Base-by-base conservation (phyloP, 1,140 invertebrate species). In the Drosophila sulfurigaster region DNA sequence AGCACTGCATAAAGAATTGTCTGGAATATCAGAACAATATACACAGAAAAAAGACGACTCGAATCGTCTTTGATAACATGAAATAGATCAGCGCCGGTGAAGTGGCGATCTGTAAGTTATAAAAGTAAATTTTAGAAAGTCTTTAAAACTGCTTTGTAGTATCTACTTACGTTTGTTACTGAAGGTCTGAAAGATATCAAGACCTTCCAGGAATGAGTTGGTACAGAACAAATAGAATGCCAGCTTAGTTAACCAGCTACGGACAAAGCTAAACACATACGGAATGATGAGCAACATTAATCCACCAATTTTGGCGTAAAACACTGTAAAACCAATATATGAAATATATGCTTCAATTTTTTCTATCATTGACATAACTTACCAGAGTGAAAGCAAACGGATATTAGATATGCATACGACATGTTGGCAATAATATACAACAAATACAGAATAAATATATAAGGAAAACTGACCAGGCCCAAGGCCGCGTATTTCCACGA, bases 371-470 rank as follows among this genome's bases (percentile, higher is more conserved):
- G 20, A 25, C 13, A 35, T 15, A n/a, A 20, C 63, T 78, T 77
- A 92, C 92, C 91, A 51, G 92, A 91, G 32, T 89, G 80, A 75
- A 93, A 92, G 51, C 82, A 90, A 2, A 92, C 91, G 5, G 90
- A 91, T 58, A 93, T 79, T 11, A 93, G 66, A 70, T 92, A 92
- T 3, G 91, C 80, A 28, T 92, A 93, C 5, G 81, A 82, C 77
- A 92, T 91, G 11, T 66, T 64, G 2, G 92, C 72, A 10, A 91
- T 16, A 41, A 91, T 77, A 15, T 85, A 93, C 1, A 92, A 69
- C n/a, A 87, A 41, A 58, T 80, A 87, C 4, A 92, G 46, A 3
- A 76, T 15, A 11, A 87, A 62, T 16, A 92, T 75, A 64, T 69
- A 87, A 3, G 41, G 10, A 68, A 77, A 56, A 13, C 57, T 16